Conservation (phyloP, 2,888 invertebrate genomes). For the Agrotis segetum region DNA sequence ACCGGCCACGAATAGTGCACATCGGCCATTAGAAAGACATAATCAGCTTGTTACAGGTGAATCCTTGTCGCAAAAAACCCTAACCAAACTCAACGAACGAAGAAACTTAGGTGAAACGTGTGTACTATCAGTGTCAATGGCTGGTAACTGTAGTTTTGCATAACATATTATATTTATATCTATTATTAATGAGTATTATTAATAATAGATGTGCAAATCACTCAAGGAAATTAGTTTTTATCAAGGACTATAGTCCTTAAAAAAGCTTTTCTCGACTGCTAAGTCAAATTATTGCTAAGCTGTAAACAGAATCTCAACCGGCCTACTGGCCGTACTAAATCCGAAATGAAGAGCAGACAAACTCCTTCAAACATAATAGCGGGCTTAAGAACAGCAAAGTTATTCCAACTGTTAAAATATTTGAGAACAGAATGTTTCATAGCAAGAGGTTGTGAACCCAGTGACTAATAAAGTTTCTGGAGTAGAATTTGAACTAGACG, state of each 20-base stretch:
- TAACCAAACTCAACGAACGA: too few relatives aligned
- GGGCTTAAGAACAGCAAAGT: constrained; percentile 34
- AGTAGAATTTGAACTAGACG: constrained; percentile 39
- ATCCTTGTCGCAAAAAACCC: too few relatives aligned
- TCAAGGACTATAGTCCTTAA: too few relatives aligned
- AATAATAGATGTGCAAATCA: background rate
- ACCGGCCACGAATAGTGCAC: too few relatives aligned
- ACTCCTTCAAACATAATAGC: constrained; percentile 47
- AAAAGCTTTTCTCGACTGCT: background rate
- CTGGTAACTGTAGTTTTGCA: too few relatives aligned
- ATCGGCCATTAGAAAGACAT: too few relatives aligned
- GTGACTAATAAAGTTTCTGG: constrained; percentile 48
- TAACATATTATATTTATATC: too few relatives aligned
- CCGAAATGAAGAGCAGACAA: constrained; percentile 37
- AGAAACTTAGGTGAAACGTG: too few relatives aligned
- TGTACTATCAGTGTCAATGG: too few relatives aligned
- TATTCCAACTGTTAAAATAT: constrained; percentile 55
- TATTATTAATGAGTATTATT: too few relatives aligned
- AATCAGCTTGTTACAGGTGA: too few relatives aligned
- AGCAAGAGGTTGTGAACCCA: constrained; percentile 21
- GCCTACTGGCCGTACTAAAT: constrained; percentile 5
- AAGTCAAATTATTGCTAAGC: constrained; percentile 16
- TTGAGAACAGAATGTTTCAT: constrained; percentile 45
- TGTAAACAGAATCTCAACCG: constrained; percentile 11
- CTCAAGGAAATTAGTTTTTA: background rate